Evolutionary conservation across 2,113 vertebrate genomes (phyloP), one percentile per base, ranked within the genome.

Genomic region (Trachemys scripta): DNA sequence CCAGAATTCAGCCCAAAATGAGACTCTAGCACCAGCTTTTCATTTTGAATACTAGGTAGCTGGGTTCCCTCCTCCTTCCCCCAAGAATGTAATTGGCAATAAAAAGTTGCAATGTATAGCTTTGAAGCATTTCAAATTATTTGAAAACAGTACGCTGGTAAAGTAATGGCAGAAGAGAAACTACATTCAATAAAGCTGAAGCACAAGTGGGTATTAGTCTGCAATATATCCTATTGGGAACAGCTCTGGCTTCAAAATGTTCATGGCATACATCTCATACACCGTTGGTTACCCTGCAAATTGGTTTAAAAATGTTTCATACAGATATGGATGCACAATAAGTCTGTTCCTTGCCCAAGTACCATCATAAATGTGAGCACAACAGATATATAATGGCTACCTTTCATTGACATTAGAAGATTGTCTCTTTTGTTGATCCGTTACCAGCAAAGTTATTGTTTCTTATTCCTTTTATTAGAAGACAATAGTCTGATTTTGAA

Each of bases 21-120:
- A 31, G 49, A 35, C 3, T 54, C 7, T 53, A 53, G 20, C 45
- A 45, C 42, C 27, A 57, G 6, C 51, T 69, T 85, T 85, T 56
- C 59, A 29, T 53, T 85, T 31, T 89, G 57, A 89, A 89, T 84
- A 80, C 59, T 80, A 56, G 84, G 50, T 53, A 72, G 76, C 76
- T 80, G 50, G 4, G 6, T 59, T 69, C 72, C 35, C 27, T 12
- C 20, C 56, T 9, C 5, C 14, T 45, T 69, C 50, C 75, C 47
- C 31, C 72, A 53, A 88, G 42, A 50, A 80, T 80, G 17, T 72
- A 75, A 84, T 13, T 24, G 57, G 25, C 57, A 89, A 38, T 80
- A 85, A 93, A 82, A n/a, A 54, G 24, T 72, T 84, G 54, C 88
- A 89, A 89, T 75, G 75, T 72, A 93, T 80, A 89, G 31, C 59